phyloP scores from a whole-genome alignment of 2,888 invertebrate genomes.

The Acanthosepion lycidas region DNA sequence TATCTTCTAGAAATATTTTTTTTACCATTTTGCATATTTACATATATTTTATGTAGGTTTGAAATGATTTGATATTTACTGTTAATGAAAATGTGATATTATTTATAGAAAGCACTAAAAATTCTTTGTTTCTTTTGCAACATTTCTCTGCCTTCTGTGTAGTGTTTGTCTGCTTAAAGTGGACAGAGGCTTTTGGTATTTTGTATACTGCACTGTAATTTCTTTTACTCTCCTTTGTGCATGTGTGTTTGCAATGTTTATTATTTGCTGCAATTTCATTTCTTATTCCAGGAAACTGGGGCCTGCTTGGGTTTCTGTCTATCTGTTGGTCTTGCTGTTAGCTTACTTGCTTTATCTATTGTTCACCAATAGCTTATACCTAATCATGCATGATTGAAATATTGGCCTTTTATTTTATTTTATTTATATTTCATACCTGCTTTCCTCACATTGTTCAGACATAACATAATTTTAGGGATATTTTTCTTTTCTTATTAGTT shows the following conservation, averaged over 20 bases:
- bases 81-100: background rate
- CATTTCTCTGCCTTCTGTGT: background rate
- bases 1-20: background rate
- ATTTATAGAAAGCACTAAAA: background rate
- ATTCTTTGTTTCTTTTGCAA: background rate
- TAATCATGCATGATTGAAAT: background rate
- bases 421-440: background rate
- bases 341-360: slow-evolving; percentile 8
- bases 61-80: background rate
- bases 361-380: background rate
- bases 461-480: too few relatives aligned
- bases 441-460: too few relatives aligned
- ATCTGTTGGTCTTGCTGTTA: slow-evolving; percentile 23
- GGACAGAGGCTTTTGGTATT: background rate
- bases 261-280: slow-evolving; percentile 33
- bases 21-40: background rate
- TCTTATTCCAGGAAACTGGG: slow-evolving; percentile 14
- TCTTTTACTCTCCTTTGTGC: background rate
- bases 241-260: background rate
- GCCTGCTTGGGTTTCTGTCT: slow-evolving; percentile 22
- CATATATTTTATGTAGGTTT: background rate
- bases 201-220: background rate
- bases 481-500: too few relatives aligned
- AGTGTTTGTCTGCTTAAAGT: background rate
- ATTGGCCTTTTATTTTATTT: too few relatives aligned